Evolutionary conservation across 2,797 vertebrate species (phyloP).

Genomic region (Periparus ater): DNA sequence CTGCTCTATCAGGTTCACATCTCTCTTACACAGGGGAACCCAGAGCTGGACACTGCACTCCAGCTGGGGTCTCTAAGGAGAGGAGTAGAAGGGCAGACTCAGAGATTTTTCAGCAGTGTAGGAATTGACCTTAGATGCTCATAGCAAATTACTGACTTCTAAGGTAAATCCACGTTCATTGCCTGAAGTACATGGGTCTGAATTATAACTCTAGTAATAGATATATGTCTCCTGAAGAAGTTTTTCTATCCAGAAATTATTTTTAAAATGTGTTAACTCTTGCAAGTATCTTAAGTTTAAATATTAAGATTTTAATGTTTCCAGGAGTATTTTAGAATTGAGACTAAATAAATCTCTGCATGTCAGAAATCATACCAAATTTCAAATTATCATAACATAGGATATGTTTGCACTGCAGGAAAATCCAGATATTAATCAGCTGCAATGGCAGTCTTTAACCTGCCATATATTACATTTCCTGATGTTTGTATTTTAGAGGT

Average conservation of each 20-base stretch:
- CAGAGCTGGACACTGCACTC: too few species aligned
- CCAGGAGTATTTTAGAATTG: neutral
- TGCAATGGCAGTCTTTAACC: slow-evolving; percentile 13
- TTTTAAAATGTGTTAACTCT: neutral
- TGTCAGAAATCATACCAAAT: neutral
- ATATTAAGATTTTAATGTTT: neutral
- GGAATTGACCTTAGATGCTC: neutral
- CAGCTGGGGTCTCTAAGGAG: neutral
- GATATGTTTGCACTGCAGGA: neutral
- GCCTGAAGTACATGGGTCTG: neutral
- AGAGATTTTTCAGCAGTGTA: neutral
- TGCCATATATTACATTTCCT: neutral
- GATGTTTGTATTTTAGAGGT: slow-evolving; percentile 3
- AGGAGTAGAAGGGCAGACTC: neutral
- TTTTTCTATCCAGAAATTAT: neutral
- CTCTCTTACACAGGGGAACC: neutral
- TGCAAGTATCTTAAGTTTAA: neutral
- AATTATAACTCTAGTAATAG: neutral
- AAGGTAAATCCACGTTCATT: neutral
- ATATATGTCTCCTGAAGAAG: neutral
- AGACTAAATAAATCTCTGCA: neutral
- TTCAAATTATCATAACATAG: neutral
- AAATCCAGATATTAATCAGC: slow-evolving; percentile 34
- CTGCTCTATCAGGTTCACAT: neutral
- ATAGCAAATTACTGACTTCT: neutral